These are phyloP conservation scores for Phylloscopus trochilus DNA, from an alignment of 2,113 vertebrate species.

Conservation along the genomic window DNA sequence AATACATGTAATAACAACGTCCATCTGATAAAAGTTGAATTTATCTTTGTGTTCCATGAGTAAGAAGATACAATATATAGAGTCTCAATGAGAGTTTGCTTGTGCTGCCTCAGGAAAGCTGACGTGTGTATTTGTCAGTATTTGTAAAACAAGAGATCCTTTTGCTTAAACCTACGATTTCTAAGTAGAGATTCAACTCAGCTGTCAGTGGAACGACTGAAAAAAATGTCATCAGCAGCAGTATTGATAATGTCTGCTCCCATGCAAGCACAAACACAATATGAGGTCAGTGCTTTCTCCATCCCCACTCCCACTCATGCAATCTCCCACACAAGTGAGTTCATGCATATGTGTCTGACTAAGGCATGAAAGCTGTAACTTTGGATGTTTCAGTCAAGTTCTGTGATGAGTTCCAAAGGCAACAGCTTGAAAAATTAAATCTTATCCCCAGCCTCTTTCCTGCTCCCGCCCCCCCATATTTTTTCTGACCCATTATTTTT, in stretches of 20 bases:
- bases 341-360: neutral
- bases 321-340: neutral
- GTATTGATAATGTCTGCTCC: rapidly evolving
- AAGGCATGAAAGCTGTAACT: neutral
- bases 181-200: neutral
- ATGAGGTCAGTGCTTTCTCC: neutral
- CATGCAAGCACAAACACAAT: neutral
- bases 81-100: neutral
- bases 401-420: neutral
- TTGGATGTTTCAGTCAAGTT: neutral
- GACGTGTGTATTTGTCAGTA: neutral
- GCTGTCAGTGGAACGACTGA: neutral
- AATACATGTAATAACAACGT: neutral
- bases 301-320: neutral
- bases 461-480: rapidly evolving
- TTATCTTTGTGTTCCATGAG: neutral
- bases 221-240: neutral
- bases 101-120: neutral
- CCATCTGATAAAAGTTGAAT: neutral
- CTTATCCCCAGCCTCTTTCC: neutral
- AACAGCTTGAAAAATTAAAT: neutral
- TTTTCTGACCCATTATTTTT: neutral
- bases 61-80: neutral
- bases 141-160: rapidly evolving
- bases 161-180: neutral